These are phyloP conservation scores for Cosmia pyralina DNA, from an alignment of 2,888 invertebrate species.

Conservation along the genomic window DNA sequence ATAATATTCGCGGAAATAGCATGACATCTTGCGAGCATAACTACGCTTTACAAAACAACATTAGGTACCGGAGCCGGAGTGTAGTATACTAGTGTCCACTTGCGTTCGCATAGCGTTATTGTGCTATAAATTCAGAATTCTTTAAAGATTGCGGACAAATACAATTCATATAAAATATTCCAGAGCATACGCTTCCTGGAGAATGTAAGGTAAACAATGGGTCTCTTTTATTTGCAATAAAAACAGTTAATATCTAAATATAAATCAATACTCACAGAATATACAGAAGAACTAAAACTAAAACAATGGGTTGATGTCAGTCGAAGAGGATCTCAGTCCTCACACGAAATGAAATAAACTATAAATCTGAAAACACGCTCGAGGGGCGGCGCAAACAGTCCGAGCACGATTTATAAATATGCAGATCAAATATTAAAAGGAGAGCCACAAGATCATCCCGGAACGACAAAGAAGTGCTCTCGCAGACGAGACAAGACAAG, in stretches of 20 bases:
- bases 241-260: too few species aligned
- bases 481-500: slow-evolving; percentile 50
- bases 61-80: slow-evolving; percentile 22
- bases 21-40: slow-evolving; percentile 37
- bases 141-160: slow-evolving; percentile 52
- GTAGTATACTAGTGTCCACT: slow-evolving; percentile 44
- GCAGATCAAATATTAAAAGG: slow-evolving; percentile 87
- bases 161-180: slow-evolving; percentile 58
- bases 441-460: slow-evolving; percentile 81
- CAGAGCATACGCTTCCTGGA: slow-evolving; percentile 51
- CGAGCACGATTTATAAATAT: slow-evolving; percentile 83
- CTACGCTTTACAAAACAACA: slow-evolving; percentile 26
- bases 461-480: slow-evolving; percentile 61
- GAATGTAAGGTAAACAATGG: slow-evolving; percentile 59
- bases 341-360: slow-evolving; percentile 78
- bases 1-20: slow-evolving; percentile 33
- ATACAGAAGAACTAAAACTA: too few species aligned
- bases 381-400: slow-evolving; percentile 71
- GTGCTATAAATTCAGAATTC: slow-evolving; percentile 61
- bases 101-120: slow-evolving; percentile 42
- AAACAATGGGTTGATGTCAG: slow-evolving; percentile 61
- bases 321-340: slow-evolving; percentile 56
- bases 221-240: too few species aligned
- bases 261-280: too few species aligned
- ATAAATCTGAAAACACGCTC: slow-evolving; percentile 79